Conservation (phyloP, 2,113 vertebrate species). For the Machaerirhynchus nigripectus region DNA sequence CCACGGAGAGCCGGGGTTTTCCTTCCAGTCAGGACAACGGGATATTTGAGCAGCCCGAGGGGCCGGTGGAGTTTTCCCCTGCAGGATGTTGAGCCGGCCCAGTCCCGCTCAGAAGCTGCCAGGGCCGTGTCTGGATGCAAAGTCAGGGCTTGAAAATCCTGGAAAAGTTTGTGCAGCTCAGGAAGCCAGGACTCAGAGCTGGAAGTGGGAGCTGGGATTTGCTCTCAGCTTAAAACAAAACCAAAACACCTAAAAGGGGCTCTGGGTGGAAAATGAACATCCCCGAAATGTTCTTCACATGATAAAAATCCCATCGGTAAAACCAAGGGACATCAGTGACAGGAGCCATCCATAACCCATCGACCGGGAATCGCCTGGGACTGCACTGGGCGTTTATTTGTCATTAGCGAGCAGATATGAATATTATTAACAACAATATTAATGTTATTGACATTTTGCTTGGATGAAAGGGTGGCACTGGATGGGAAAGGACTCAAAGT, state of each 20-base stretch:
- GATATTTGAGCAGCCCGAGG: background rate
- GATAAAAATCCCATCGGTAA: background rate
- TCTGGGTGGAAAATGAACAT: background rate
- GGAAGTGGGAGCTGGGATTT: background rate
- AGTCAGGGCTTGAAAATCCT: background rate
- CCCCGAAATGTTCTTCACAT: background rate
- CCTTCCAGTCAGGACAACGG: background rate
- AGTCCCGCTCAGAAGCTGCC: background rate
- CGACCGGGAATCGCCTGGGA: background rate
- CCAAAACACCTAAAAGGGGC: background rate
- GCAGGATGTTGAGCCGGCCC: background rate
- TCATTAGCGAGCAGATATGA: background rate
- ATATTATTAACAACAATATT: background rate
- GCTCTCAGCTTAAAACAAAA: background rate
- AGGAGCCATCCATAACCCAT: background rate
- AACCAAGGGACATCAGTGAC: background rate
- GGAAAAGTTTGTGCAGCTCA: background rate
- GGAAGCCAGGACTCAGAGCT: background rate
- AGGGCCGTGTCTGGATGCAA: fast-evolving
- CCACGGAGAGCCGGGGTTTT: fast-evolving
- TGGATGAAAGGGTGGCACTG: background rate
- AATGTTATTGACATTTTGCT: background rate
- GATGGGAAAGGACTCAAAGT: background rate
- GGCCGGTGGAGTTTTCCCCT: background rate
- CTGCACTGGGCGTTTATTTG: background rate